phyloP scores from a whole-genome alignment of 2,888 invertebrate genomes.

The Drosophila colorata region DNA sequence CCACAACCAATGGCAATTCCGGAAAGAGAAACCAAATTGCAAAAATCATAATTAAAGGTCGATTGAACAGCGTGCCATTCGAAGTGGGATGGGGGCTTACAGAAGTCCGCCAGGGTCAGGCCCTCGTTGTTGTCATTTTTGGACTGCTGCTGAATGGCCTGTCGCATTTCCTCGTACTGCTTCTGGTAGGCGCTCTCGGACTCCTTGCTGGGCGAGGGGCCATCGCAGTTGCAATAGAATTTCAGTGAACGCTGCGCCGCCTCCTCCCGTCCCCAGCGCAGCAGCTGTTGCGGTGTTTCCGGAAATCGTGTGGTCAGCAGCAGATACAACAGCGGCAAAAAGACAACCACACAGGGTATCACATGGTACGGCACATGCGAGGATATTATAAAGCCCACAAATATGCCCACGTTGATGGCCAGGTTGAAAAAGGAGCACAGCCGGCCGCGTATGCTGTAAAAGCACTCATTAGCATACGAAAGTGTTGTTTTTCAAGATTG shows the following conservation, averaged over 20 bases:
- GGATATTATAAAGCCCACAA: constrained; percentile 67
- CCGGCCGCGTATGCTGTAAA: constrained; percentile 78
- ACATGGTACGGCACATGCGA: constrained; percentile 69
- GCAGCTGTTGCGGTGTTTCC: constrained; percentile 73
- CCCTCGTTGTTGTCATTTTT: constrained; percentile 27
- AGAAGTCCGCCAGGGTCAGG: constrained; percentile 54
- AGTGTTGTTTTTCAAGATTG: too few relatives aligned
- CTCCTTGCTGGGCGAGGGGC: constrained; percentile 49
- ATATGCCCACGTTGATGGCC: constrained; percentile 63
- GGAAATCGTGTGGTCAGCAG: constrained; percentile 61
- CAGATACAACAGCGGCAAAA: constrained; percentile 65
- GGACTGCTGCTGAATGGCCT: constrained; percentile 44
- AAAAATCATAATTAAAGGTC: neutral
- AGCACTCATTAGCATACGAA: neutral
- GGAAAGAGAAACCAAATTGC: neutral
- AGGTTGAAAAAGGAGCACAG: constrained; percentile 76
- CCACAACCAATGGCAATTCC: neutral
- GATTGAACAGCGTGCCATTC: neutral
- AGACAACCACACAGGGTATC: constrained; percentile 63
- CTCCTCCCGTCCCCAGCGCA: constrained; percentile 54
- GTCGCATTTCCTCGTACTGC: constrained; percentile 52
- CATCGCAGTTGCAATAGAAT: constrained; percentile 70
- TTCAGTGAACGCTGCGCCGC: constrained; percentile 66
- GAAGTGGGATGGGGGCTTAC: constrained; percentile 52
- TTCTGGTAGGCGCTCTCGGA: constrained; percentile 57